Evolutionary conservation across 2,888 invertebrate species (phyloP).

Genomic region (Alitta virens): DNA sequence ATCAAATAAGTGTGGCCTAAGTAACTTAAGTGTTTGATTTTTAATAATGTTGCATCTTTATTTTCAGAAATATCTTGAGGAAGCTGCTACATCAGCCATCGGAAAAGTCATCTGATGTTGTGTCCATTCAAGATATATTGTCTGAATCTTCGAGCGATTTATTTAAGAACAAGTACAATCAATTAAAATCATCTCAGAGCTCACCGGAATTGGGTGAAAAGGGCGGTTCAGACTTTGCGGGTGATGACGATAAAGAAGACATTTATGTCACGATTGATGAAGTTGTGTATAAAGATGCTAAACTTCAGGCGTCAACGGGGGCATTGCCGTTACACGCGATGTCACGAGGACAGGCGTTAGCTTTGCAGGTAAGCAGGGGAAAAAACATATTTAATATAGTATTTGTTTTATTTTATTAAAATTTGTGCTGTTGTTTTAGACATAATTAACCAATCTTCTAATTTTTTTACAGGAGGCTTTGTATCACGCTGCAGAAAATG

Average conservation of each 20-base stretch:
- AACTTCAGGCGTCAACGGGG: slow-evolving; percentile 59
- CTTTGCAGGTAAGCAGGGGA: too few relatives aligned
- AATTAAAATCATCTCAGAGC: too few relatives aligned
- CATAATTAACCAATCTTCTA: too few relatives aligned
- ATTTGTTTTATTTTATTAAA: too few relatives aligned
- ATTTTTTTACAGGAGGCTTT: slow-evolving; percentile 76
- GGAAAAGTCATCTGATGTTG: slow-evolving; percentile 64
- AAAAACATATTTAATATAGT: too few relatives aligned
- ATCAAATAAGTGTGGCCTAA: too few relatives aligned
- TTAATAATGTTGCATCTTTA: neutral
- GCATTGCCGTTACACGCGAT: too few relatives aligned
- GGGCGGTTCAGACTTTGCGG: too few relatives aligned
- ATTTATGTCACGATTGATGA: slow-evolving; percentile 26
- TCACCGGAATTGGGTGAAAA: too few relatives aligned
- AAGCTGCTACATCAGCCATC: slow-evolving; percentile 73
- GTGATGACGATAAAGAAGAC: slow-evolving; percentile 5
- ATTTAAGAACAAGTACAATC: slow-evolving; percentile 8
- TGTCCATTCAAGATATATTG: slow-evolving; percentile 84
- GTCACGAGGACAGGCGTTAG: too few relatives aligned
- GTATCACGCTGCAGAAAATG: slow-evolving; percentile 91
- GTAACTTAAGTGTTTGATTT: too few relatives aligned
- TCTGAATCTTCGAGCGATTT: slow-evolving; percentile 68
- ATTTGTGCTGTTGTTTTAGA: too few relatives aligned
- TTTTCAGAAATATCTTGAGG: slow-evolving; percentile 67
- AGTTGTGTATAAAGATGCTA: slow-evolving; percentile 38